Percentiles rank a stretch among this genome's conserved stretches.
phyloP scores from a whole-genome alignment of 2,113 vertebrate genomes.

The Xyliphius kryptos region DNA sequence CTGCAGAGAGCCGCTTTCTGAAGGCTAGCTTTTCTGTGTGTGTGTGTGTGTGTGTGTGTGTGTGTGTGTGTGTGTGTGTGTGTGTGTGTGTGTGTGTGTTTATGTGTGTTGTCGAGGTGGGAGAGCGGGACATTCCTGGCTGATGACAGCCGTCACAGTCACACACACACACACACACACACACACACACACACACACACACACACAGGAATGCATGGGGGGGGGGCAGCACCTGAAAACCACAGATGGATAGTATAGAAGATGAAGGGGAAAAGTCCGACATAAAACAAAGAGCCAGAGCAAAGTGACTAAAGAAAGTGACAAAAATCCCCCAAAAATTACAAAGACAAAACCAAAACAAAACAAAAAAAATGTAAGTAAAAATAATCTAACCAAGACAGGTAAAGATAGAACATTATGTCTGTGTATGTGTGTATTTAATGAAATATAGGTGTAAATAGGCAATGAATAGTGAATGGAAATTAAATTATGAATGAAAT shows the following conservation, averaged over 20 bases:
- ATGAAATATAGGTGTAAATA: too few species aligned
- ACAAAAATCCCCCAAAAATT: neutral
- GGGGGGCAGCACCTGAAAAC: conserved; percentile 41
- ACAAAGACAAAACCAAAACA: too few species aligned
- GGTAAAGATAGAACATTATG: too few species aligned
- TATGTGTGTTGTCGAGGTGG: conserved; percentile 57
- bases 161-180: conserved; percentile 68
- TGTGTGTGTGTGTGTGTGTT: conserved; percentile 18
- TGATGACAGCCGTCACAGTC: conserved; percentile 74
- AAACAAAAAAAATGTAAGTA: too few species aligned
- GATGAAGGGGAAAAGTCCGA: conserved; percentile 34
- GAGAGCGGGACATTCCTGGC: conserved; percentile 69
- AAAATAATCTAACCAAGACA: too few species aligned
- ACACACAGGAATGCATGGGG: conserved; percentile 68
- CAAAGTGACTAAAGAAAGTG: conserved; percentile 10
- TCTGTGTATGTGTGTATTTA: too few species aligned
- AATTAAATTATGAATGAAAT: too few species aligned
- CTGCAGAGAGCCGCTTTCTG: conserved; percentile 60
- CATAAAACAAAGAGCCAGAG: neutral
- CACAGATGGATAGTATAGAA: conserved; percentile 39
- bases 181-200: conserved; percentile 62
- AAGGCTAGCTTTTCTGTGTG: conserved; percentile 50
- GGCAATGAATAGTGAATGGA: too few species aligned
- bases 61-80: conserved; percentile 13
- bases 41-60: conserved; percentile 16